phyloP scores from a whole-genome alignment of 2,888 invertebrate genomes.

The Nasonia oneida region DNA sequence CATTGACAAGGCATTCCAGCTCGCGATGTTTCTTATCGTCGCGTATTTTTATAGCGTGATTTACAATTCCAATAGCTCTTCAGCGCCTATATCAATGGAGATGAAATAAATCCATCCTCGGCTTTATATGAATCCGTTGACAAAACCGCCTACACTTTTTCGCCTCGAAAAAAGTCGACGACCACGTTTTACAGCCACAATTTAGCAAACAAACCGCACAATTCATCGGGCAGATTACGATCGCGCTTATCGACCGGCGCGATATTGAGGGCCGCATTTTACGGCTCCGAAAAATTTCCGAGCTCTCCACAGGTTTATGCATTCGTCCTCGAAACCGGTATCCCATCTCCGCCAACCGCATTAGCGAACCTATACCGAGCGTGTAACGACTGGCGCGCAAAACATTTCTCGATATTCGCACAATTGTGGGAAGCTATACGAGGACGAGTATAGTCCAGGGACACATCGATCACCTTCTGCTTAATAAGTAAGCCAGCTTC shows the following conservation, averaged over 20 bases:
- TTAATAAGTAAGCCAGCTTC: not conserved
- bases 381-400: not conserved
- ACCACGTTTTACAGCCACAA: not conserved
- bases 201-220: not conserved
- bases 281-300: not conserved
- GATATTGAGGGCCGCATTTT: not conserved
- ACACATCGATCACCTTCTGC: conserved; percentile 1
- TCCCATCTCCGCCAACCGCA: not conserved
- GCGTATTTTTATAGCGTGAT: not conserved
- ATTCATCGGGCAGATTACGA: not conserved
- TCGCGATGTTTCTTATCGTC: not conserved
- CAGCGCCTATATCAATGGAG: not conserved
- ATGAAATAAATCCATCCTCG: not conserved
- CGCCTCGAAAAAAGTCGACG: not conserved
- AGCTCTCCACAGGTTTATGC: not conserved
- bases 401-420: not conserved
- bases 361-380: not conserved
- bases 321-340: not conserved
- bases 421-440: not conserved
- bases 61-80: not conserved
- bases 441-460: not conserved
- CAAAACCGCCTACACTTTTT: not conserved
- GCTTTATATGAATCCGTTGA: not conserved
- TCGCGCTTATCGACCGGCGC: not conserved
- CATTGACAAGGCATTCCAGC: not conserved